Evolutionary conservation across 2,113 vertebrate species (phyloP), one percentile per base, ranked within the genome.

Genomic region (Indicator maculatus): DNA sequence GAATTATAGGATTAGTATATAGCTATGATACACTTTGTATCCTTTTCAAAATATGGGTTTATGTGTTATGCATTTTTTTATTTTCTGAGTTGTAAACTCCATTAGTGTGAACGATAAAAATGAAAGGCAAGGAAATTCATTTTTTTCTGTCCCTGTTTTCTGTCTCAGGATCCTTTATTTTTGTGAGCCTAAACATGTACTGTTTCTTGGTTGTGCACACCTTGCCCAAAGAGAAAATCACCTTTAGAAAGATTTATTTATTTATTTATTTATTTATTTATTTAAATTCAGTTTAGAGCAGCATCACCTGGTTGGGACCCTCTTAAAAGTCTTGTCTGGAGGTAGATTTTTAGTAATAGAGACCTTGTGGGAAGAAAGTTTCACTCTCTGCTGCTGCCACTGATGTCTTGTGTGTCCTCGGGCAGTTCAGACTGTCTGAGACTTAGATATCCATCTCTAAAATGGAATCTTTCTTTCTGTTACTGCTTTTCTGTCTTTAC

Each of bases 1-100:
- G 98, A 98, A 98, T 98, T 98, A 96, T 70, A 96, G 98, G 97
- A 97, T 96, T 94, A 94, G 96, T 97, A 91, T 97, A 98, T 97
- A 28, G 93, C 97, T 94, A 96, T 98, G 96, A 97, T 97, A 98
- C 85, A 83, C 93, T 97, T 95, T 90, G 90, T 96, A 72, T 88
- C 87, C 93, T 91, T 98, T 98, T 96, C 95, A 93, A 96, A 98
- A 98, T 97, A 96, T 88, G 96, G 88, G 65, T 96, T 96, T 93
- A 39, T 90, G 50, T 59, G 31, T 63, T 79, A 70, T 47, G 36
- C 60, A 93, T 88, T 75, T 90, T 93, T 92, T 80, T 53, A 74
- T 94, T 94, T 89, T 72, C 27, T 9, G 19, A 31, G 64, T 65
- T 66, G 58, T 83, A 86, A 94, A 95, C 73, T 93, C 85, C 44